phyloP scores from a whole-genome alignment of 2,888 invertebrate genomes.

The Carcina quercana region DNA sequence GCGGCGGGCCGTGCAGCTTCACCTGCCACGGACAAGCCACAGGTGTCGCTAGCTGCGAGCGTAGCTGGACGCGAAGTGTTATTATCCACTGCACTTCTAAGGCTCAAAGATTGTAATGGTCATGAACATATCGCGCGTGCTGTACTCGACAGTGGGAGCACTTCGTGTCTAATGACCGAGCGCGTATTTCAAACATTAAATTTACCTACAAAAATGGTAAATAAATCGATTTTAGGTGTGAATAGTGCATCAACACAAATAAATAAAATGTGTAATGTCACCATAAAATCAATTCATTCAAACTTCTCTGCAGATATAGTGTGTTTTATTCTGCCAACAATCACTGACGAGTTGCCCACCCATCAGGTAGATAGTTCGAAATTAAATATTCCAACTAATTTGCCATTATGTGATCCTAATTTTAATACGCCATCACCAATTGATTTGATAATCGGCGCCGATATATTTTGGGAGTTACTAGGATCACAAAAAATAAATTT shows the following conservation, averaged over 20 bases:
- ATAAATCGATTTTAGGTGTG: conserved; percentile 14
- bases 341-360: conserved; percentile 13
- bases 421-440: conserved; percentile 17
- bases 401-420: conserved; percentile 17
- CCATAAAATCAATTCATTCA: conserved; percentile 10
- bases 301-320: conserved; percentile 4
- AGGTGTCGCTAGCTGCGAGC: background rate
- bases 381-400: conserved; percentile 16
- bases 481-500: conserved; percentile 13
- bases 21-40: background rate
- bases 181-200: conserved; percentile 8
- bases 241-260: conserved; percentile 13
- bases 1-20: background rate
- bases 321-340: conserved; percentile 19
- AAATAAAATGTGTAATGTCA: conserved; percentile 12
- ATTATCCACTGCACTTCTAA: conserved; percentile 1
- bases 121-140: conserved; percentile 5
- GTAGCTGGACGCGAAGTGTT: background rate
- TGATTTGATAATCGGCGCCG: conserved; percentile 21
- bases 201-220: conserved; percentile 2
- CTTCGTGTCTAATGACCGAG: conserved; percentile 13
- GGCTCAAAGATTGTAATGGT: background rate
- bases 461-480: conserved; percentile 20
- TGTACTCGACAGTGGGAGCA: conserved; percentile 5
- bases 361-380: conserved; percentile 7